Conservation (phyloP, 2,797 vertebrate genomes). For the Megalops cyprinoides region DNA sequence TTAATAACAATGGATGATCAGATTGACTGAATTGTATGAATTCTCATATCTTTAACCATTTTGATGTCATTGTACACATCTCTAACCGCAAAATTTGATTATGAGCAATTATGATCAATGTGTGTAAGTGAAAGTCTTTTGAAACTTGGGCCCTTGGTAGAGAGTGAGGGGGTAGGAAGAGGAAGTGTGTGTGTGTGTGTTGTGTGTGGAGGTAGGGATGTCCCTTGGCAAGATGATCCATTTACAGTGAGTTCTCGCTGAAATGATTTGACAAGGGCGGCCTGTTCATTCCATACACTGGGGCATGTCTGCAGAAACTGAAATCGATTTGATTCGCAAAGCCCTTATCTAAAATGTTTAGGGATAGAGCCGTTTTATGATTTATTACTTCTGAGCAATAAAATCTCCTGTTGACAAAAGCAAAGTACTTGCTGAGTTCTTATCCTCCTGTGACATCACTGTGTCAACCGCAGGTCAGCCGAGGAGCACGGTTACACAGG, state of each 20-base stretch:
- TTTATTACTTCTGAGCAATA: slow-evolving; percentile 84
- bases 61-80: too few relatives aligned
- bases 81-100: too few relatives aligned
- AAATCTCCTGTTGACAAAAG: slow-evolving; percentile 77
- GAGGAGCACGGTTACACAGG: slow-evolving; percentile 54
- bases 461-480: slow-evolving; percentile 60
- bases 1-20: too few relatives aligned
- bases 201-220: slow-evolving; percentile 1
- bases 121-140: too few relatives aligned
- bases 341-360: slow-evolving; percentile 86
- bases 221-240: slow-evolving; percentile 57
- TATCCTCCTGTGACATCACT: slow-evolving; percentile 63
- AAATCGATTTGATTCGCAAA: slow-evolving; percentile 85
- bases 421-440: slow-evolving; percentile 63
- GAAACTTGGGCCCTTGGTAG: neutral
- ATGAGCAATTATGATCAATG: too few relatives aligned
- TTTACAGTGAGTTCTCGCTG: slow-evolving; percentile 75
- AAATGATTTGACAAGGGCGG: slow-evolving; percentile 73
- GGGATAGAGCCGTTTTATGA: slow-evolving; percentile 82
- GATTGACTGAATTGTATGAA: too few relatives aligned
- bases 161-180: too few relatives aligned
- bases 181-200: neutral
- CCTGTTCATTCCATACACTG: slow-evolving; percentile 71
- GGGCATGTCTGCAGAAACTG: slow-evolving; percentile 71
- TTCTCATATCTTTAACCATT: too few relatives aligned